Base-by-base conservation (phyloP, 2,113 vertebrate species). In the Galeopterus variegatus region DNA sequence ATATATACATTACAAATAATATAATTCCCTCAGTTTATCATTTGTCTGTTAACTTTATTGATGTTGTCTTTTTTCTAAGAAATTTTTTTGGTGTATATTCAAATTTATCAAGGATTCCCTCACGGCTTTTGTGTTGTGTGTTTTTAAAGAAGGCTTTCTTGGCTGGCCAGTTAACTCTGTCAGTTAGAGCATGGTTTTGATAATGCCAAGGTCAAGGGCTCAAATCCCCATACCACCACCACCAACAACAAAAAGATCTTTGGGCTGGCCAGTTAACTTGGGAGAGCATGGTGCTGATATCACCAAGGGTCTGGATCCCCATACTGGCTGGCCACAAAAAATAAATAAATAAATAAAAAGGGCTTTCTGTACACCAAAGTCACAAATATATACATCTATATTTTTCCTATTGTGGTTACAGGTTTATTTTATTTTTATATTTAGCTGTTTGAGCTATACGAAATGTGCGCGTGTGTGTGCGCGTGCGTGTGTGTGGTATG, bases 81-180 rank as follows among this genome's bases (percentile, higher is more conserved):
- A 67, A 26, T 72, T 26, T 52, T 83, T 76, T 76, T 88, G 54
- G 54, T 93, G 11, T 88, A 62, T 19, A 84, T 64, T 82, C 62
- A 96, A 70, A 89, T 93, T 62, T 77, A 93, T 89, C 28, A 83
- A 77, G 3, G 26, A 21, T 85, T 79, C n/a, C 31, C 77, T 93
- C 48, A 24, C 72, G 79, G 15, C n/a, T 79, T 89, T 84, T 84
- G 52, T 23, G 28, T 48, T 64, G 15, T 48, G 60, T 79, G 60
- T 84, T 77, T 50, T 76, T 94, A 76, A 41, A 79, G 67, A 85
- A 60, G 72, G 7, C 13, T 95, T 79, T 79, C 45, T 70, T 41
- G 41, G 41, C 41, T 41, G 41, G 41, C 41, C 41, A 41, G 41
- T 41, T 41, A 41, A 41, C 41, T 41, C 41, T 3, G 41, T 41